These are phyloP conservation scores for Onychomys arenicola DNA, from an alignment of 2,797 vertebrate genomes.

Conservation along the genomic window DNA sequence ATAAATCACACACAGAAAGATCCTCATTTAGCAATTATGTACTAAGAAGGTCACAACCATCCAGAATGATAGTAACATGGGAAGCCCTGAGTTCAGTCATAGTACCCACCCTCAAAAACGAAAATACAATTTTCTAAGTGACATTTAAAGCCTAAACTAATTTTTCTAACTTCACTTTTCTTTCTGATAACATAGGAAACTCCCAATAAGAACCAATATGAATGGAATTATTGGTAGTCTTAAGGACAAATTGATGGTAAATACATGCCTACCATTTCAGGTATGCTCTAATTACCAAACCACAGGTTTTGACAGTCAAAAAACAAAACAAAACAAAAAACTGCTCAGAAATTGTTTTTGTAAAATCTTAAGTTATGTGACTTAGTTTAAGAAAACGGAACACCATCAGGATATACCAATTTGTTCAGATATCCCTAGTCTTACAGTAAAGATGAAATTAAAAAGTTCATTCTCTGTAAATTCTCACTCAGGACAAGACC, in stretches of 20 bases:
- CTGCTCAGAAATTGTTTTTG: slow-evolving; percentile 33
- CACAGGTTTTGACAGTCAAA: slow-evolving; percentile 41
- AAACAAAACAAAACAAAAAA: no score
- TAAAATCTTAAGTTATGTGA: slow-evolving; percentile 4
- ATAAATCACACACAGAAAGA: neutral
- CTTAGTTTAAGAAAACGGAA: slow-evolving; percentile 51
- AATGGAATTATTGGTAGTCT: slow-evolving; percentile 51
- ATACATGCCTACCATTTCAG: slow-evolving; percentile 25
- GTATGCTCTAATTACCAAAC: slow-evolving; percentile 33
- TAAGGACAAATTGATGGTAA: slow-evolving; percentile 1
- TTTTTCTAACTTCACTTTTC: neutral
- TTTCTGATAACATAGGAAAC: neutral
- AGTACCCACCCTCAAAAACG: neutral
- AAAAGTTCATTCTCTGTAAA: slow-evolving; percentile 15
- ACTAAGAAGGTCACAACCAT: neutral
- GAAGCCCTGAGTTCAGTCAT: neutral
- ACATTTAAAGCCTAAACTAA: slow-evolving; percentile 18
- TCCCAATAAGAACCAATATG: slow-evolving; percentile 13
- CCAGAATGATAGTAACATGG: neutral
- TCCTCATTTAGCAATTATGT: neutral
- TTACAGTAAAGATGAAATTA: neutral
- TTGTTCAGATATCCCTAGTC: neutral
- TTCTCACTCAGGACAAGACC: slow-evolving; percentile 12
- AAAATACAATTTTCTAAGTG: neutral
- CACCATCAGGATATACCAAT: neutral